Percentiles rank a stretch among this genome's conserved stretches.
Evolutionary conservation across 2,797 vertebrate species (phyloP).

Genomic region (Falco columbarius): DNA sequence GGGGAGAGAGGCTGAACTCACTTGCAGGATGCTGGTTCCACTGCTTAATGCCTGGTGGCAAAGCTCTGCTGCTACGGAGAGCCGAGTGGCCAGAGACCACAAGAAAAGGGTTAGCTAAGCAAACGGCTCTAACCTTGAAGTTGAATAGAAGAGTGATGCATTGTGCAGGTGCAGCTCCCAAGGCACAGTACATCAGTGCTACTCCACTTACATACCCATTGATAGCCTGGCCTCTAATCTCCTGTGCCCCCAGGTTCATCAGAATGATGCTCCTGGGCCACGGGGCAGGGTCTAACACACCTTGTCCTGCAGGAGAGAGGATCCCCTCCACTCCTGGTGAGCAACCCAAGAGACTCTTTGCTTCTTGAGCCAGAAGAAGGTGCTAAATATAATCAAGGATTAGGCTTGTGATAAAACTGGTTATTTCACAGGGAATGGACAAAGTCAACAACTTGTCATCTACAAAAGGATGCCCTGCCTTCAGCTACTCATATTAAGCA

Average conservation of each 20-base stretch:
- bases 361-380: not conserved
- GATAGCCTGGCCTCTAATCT: not conserved
- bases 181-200: not conserved
- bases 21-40: not conserved
- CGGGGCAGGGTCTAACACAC: not conserved
- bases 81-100: accelerated
- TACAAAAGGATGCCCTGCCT: not conserved
- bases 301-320: not conserved
- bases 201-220: not conserved
- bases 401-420: not conserved
- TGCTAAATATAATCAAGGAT: not conserved
- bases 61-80: not conserved
- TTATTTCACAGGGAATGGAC: not conserved
- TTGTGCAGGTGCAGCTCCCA: not conserved
- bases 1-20: not conserved
- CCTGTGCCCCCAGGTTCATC: not conserved
- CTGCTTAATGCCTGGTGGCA: not conserved
- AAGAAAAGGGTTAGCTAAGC: not conserved
- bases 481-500: not conserved
- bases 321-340: not conserved
- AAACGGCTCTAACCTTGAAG: not conserved
- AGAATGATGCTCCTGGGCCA: not conserved
- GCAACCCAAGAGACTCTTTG: not conserved
- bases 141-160: not conserved
- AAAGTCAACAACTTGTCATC: not conserved